These are phyloP conservation scores for Tricholaema leucomelas DNA, from an alignment of 2,113 vertebrate genomes.

Conservation along the genomic window DNA sequence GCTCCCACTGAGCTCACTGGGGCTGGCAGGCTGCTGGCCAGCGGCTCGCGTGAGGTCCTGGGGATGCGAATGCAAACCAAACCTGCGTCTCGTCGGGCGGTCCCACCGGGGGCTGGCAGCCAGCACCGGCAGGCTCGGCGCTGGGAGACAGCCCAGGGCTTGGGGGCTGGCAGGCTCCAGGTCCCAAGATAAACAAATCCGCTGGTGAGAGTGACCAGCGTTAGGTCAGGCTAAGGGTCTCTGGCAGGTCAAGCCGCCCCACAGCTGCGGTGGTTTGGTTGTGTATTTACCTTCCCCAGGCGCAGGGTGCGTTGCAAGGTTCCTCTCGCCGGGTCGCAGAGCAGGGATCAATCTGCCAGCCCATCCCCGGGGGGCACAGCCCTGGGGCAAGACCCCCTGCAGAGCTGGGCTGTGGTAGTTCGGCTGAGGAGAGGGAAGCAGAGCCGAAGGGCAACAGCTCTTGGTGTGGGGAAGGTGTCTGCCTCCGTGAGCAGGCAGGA, in stretches of 20 bases:
- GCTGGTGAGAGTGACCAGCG: slow-evolving; percentile 84
- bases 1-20: rapidly evolving
- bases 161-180: slow-evolving; percentile 62
- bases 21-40: rapidly evolving
- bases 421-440: neutral
- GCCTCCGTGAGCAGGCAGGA: neutral
- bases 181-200: slow-evolving; percentile 82
- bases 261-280: slow-evolving; percentile 73
- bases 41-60: neutral
- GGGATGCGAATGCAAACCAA: slow-evolving; percentile 35
- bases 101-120: slow-evolving; percentile 48
- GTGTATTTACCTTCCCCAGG: slow-evolving; percentile 81
- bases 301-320: neutral
- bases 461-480: neutral
- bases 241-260: slow-evolving; percentile 86
- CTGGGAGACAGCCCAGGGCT: slow-evolving; percentile 48
- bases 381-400: neutral
- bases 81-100: neutral
- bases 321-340: rapidly evolving
- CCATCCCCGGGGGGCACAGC: neutral
- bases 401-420: neutral
- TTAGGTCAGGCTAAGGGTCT: slow-evolving; percentile 87
- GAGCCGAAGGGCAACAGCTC: neutral
- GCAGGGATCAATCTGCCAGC: neutral
- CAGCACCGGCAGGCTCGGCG: slow-evolving; percentile 24